Conservation (phyloP, 2,888 invertebrate species). For the Galerucella calmariensis region DNA sequence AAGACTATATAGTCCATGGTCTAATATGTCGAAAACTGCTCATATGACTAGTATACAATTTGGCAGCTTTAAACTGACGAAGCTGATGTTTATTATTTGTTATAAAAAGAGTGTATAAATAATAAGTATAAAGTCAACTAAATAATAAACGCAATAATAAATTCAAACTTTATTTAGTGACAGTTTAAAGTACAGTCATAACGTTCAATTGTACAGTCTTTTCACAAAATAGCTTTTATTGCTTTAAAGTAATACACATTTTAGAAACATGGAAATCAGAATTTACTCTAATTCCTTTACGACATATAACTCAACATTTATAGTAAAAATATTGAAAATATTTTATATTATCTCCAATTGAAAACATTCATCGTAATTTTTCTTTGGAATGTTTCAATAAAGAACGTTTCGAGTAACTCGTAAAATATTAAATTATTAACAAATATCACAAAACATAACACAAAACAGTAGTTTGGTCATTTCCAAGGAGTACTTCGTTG, state of each 20-base stretch:
- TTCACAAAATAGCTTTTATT: slow-evolving; percentile 29
- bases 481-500: not conserved
- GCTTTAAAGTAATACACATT: slow-evolving; percentile 14
- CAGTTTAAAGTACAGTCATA: slow-evolving; percentile 22
- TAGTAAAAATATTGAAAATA: not conserved
- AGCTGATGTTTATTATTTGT: too few species aligned
- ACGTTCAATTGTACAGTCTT: slow-evolving; percentile 30
- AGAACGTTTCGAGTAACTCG: slow-evolving; percentile 20
- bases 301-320: not conserved
- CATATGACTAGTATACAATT: too few species aligned
- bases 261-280: not conserved
- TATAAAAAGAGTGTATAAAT: too few species aligned
- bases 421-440: slow-evolving; percentile 20
- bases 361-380: not conserved
- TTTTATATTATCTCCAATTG: not conserved
- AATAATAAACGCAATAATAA: not conserved
- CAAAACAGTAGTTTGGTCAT: slow-evolving; percentile 7
- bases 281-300: not conserved
- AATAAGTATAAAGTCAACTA: too few species aligned
- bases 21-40: too few species aligned
- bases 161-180: slow-evolving; percentile 18
- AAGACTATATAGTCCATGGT: too few species aligned
- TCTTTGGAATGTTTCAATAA: slow-evolving; percentile 5
- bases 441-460: slow-evolving; percentile 30
- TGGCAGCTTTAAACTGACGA: too few species aligned